Conservation (phyloP, 2,113 vertebrate genomes). For the Cryptomyrus ogoouensis region DNA sequence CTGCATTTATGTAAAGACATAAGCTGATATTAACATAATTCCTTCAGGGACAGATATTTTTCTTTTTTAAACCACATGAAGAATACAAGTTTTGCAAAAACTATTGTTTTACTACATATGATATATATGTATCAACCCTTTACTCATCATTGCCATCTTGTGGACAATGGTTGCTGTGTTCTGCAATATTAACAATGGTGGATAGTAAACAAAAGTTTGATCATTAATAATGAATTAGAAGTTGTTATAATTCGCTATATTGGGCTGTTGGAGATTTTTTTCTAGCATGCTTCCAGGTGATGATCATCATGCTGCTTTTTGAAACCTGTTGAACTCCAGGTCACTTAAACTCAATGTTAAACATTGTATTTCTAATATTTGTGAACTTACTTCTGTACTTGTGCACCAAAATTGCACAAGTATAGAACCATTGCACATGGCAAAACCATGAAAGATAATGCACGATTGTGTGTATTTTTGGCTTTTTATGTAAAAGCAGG, state of each 20-base stretch:
- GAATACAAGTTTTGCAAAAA: background rate
- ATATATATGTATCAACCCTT: background rate
- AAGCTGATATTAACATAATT: background rate
- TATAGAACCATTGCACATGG: too few relatives aligned
- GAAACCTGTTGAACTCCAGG: background rate
- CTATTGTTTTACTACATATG: background rate
- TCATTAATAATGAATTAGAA: background rate
- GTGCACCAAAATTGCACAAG: background rate
- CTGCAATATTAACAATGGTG: background rate
- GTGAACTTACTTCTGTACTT: background rate
- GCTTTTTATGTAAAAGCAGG: background rate
- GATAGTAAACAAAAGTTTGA: background rate
- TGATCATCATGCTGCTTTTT: background rate
- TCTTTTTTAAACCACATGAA: background rate
- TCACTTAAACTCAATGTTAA: background rate
- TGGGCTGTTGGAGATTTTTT: background rate
- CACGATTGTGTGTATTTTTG: background rate
- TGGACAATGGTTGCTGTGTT: background rate
- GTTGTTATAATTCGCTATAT: background rate
- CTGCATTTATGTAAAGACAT: background rate
- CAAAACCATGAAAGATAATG: background rate
- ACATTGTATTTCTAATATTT: background rate
- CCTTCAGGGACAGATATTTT: background rate
- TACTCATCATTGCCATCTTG: background rate
- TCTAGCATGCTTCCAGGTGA: background rate